phyloP scores from a whole-genome alignment of 92 coral and sea anemone genomes.

The Phenganax subtilis region DNA sequence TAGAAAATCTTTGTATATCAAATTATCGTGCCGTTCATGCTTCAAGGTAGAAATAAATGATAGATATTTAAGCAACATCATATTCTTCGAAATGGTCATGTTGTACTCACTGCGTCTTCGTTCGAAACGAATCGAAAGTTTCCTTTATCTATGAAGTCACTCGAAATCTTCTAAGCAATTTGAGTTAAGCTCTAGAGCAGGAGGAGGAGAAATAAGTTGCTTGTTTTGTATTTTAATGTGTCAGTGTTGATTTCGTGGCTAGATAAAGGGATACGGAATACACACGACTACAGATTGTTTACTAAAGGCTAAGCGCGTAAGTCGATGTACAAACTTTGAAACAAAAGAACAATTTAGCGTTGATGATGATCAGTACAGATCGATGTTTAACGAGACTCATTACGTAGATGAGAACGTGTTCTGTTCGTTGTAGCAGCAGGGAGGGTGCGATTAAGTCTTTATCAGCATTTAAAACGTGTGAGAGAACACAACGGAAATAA shows the following conservation, averaged over 20 bases:
- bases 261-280: constrained; percentile 28
- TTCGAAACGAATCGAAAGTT: too few relatives aligned
- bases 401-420: background rate
- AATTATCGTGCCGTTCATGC: background rate
- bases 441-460: constrained; percentile 37
- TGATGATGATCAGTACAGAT: background rate
- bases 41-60: background rate
- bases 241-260: constrained; percentile 37
- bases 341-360: constrained; percentile 36
- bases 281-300: constrained; percentile 21
- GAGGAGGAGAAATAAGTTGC: background rate
- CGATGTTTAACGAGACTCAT: constrained; percentile 22
- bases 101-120: too few relatives aligned
- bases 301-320: constrained; percentile 39
- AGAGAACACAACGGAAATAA: constrained; percentile 42
- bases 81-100: too few relatives aligned
- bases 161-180: background rate
- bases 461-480: constrained; percentile 29
- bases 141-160: background rate
- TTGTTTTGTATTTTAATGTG: constrained; percentile 29
- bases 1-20: background rate
- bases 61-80: background rate
- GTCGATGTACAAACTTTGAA: constrained; percentile 22
- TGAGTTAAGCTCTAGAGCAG: background rate
- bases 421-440: constrained; percentile 15